Percentiles rank a stretch among this genome's conserved stretches.
Evolutionary conservation across 2,888 invertebrate genomes (phyloP).

Genomic region (Pseudococcus viburni): DNA sequence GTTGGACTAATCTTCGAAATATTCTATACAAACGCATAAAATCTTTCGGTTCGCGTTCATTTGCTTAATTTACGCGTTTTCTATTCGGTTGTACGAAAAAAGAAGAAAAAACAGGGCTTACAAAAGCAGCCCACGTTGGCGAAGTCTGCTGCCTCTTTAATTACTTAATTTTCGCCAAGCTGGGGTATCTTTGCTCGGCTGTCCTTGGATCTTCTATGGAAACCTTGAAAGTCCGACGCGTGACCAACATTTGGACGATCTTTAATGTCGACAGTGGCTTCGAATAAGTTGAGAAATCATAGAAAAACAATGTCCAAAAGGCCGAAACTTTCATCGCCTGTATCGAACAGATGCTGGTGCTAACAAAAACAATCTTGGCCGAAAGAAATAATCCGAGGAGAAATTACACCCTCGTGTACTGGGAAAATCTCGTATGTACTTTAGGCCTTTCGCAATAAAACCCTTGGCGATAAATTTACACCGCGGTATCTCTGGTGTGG

Average conservation of each 20-base stretch:
- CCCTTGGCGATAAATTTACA: background rate
- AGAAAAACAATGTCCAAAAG: background rate
- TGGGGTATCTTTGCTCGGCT: background rate
- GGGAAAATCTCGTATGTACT: slow-evolving; percentile 15
- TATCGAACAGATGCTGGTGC: background rate
- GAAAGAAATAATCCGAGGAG: slow-evolving; percentile 16
- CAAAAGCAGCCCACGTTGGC: background rate
- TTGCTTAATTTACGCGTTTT: slow-evolving; percentile 36
- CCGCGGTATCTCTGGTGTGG: background rate
- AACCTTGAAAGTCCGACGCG: background rate
- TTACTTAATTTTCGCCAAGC: background rate
- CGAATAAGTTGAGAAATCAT: background rate
- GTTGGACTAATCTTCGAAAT: slow-evolving; percentile 14
- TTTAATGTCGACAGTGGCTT: background rate
- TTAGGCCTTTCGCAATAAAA: background rate
- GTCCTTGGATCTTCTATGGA: background rate
- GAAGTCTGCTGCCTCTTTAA: background rate
- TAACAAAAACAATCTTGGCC: slow-evolving; percentile 29
- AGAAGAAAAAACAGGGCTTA: background rate
- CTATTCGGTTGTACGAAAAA: background rate
- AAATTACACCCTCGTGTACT: background rate
- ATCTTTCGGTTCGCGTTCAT: background rate
- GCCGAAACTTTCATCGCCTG: background rate
- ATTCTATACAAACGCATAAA: slow-evolving; percentile 5
- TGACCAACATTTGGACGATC: slow-evolving; percentile 22